Conservation (phyloP, 2,113 vertebrate species). For the Otus sunia region DNA sequence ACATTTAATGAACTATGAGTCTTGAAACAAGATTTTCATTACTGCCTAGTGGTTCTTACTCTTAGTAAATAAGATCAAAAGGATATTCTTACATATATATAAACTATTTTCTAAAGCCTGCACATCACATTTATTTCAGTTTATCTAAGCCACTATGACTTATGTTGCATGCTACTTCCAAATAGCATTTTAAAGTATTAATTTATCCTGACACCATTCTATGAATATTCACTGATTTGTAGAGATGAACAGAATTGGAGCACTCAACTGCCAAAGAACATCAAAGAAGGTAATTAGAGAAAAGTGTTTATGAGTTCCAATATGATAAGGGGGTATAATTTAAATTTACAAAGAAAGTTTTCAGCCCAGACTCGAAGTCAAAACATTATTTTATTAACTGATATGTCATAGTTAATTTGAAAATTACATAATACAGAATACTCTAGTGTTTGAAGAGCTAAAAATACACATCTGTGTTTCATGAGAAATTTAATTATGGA, state of each 20-base stretch:
- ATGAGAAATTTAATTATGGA: background rate
- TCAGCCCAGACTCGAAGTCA: background rate
- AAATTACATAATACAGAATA: background rate
- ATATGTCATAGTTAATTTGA: background rate
- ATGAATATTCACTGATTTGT: background rate
- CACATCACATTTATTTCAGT: background rate
- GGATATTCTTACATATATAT: background rate
- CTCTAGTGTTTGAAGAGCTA: background rate
- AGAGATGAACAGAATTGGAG: background rate
- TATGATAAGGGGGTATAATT: background rate
- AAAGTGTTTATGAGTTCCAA: background rate
- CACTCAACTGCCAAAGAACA: background rate
- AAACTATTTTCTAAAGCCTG: background rate
- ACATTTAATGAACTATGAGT: background rate
- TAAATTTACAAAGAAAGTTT: background rate
- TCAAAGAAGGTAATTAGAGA: background rate
- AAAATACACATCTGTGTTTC: background rate
- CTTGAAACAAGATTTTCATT: background rate
- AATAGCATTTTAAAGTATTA: background rate
- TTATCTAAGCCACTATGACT: background rate
- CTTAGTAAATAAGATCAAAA: background rate
- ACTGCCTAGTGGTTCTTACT: background rate
- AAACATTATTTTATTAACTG: background rate
- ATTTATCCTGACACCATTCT: background rate
- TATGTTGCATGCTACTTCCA: background rate